Base-by-base conservation (phyloP, 2,113 vertebrate genomes). In the Oriolus oriolus region DNA sequence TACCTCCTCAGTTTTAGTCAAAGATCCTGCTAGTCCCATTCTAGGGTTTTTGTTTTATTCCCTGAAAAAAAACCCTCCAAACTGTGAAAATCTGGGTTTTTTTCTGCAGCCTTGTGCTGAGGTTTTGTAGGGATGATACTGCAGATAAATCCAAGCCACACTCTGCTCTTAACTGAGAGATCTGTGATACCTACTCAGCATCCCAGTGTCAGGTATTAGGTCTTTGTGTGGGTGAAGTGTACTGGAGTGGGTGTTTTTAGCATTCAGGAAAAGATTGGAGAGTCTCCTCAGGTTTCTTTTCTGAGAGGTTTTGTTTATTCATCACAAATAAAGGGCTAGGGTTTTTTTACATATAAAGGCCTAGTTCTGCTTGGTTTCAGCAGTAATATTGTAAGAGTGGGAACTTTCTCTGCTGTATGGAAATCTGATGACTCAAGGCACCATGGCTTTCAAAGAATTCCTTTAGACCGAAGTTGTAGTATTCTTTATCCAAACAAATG, bases 191-290 rank as follows among this genome's bases (percentile, higher is more conserved):
- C 84, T 73, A 61, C 84, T 95, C 81, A 89, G 87, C 89, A 80
- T 84, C 54, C 19, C 76, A 28, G 64, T 89, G 86, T 93, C 68
- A 88, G 39, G 41, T 85, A 66, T 71, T 75, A 60, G 74, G 88
- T 86, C 88, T 93, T 57, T 79, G 92, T 75, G 96, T 88, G 91
- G 92, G 89, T 89, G 95, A 93, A 70, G 79, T 84, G 73, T 93
- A 68, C 49, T 9, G 1, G 15, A 65, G 54, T 74, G 63, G n/a
- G 76, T 66, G 79, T 45, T 95, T 59, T 85, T 84, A 84, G 68
- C 59, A 35, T 90, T 59, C 59, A 63, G 64, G 35, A 92, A 59
- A 61, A 85, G 70, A 49, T 39, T 30, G 39, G 37, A 87, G 80
- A 73, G 57, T 87, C 66, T 88, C 26, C 88, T 91, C 66, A 39